A percentile compares a stretch with the other conserved stretches of the same genome.
Conservation (phyloP, 1,140 invertebrate genomes). For the Drosophila ogumai region DNA sequence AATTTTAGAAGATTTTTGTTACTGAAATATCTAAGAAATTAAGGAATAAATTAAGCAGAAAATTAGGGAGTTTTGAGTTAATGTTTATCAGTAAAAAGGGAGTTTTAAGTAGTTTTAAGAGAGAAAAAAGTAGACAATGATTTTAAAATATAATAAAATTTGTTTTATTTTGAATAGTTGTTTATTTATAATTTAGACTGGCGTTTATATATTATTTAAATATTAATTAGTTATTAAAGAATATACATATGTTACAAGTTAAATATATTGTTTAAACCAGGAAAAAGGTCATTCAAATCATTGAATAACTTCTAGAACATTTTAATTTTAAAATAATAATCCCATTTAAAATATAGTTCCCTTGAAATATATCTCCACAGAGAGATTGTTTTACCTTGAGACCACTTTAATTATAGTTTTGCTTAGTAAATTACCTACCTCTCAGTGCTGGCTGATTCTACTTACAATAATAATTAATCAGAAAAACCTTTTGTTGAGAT, state of each 20-base stretch:
- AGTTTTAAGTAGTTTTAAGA: too few relatives aligned
- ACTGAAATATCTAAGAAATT: neutral
- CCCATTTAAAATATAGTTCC: too few relatives aligned
- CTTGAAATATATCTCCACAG: too few relatives aligned
- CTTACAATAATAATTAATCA: conserved; percentile 42
- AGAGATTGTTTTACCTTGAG: conserved; percentile 9
- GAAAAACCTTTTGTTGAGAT: conserved; percentile 22
- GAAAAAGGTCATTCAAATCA: neutral
- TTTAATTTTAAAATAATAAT: neutral
- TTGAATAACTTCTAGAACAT: neutral
- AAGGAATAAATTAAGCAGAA: neutral
- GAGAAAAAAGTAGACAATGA: too few relatives aligned
- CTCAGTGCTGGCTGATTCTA: neutral
- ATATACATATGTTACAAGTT: too few relatives aligned
- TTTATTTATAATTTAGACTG: too few relatives aligned
- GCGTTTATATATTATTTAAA: too few relatives aligned
- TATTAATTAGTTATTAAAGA: too few relatives aligned
- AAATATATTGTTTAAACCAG: neutral
- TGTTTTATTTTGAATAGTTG: too few relatives aligned
- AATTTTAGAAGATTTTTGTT: neutral
- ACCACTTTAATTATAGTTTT: conserved; percentile 53
- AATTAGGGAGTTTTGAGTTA: too few relatives aligned
- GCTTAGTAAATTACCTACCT: neutral
- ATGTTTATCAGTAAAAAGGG: too few relatives aligned
- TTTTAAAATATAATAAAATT: too few relatives aligned